Conservation (phyloP, 2,797 vertebrate genomes). For the Stomatorhinus walkeri region DNA sequence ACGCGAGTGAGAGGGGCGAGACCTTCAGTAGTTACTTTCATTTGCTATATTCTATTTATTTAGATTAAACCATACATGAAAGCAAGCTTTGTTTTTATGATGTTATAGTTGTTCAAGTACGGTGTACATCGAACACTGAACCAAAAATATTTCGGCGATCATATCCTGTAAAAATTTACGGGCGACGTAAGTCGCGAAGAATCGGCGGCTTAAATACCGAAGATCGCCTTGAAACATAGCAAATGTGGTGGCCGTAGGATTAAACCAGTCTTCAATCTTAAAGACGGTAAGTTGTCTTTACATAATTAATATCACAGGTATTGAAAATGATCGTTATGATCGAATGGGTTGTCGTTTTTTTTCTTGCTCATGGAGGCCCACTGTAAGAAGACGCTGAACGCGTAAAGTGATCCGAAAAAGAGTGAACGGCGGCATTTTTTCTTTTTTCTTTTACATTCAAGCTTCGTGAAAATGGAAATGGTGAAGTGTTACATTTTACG, state of each 20-base stretch:
- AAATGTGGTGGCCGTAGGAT: constrained; percentile 1
- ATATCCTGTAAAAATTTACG: not conserved
- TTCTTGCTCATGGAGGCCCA: not conserved
- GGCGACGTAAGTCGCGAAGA: not conserved
- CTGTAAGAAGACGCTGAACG: not conserved
- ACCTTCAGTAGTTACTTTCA: constrained; percentile 10
- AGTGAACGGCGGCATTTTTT: constrained; percentile 1
- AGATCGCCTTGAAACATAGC: not conserved
- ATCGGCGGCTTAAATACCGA: not conserved
- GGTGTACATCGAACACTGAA: not conserved
- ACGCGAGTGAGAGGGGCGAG: not conserved
- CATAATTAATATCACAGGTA: not conserved
- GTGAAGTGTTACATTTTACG: not conserved
- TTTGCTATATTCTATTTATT: not conserved
- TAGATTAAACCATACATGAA: no score
- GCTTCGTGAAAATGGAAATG: not conserved
- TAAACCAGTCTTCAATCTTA: not conserved
- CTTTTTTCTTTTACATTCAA: not conserved
- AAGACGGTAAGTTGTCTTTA: constrained; percentile 3
- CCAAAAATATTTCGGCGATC: not conserved
- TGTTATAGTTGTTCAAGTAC: not conserved
- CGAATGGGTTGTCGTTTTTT: not conserved
- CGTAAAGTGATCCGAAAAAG: not conserved
- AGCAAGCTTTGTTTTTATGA: not conserved
- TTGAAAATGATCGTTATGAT: not conserved